Evolutionary conservation across 2,888 invertebrate genomes (phyloP), one percentile per base, ranked within the genome.

Genomic region (Octodonta nipae): DNA sequence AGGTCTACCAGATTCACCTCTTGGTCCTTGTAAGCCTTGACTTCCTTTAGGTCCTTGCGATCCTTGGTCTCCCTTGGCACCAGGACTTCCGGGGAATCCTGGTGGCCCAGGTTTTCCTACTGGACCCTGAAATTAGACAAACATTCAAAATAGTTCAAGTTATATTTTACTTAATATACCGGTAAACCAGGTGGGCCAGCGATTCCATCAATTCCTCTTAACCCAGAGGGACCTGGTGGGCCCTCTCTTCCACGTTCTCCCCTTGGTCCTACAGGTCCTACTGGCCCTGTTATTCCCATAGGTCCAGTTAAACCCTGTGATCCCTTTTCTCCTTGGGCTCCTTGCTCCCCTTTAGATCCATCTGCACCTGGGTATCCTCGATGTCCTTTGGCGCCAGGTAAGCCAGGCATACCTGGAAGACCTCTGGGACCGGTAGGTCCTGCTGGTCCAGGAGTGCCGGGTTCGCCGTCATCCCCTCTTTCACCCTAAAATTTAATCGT

Each of bases 191-290:
- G 78, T 1, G 82, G 68, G 33, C 87, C 87, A 30, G 77, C 63
- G 15, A 76, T 71, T 4, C 87, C 87, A 54, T 87, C 85, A 35
- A 76, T 70, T 30, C 87, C 87, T 51, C 85, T 67, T 35, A 80
- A 63, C 5, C 86, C 86, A 1, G 79, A 75, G 2, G 79, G 69
- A 1, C 83, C 86, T 0, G 83, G 67, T 1, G 83, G 71, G 1
- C 87, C 87, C 62, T 87, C 86, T 20, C 86, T 67, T 1, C 87
- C 87, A 51, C 86, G 67, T 64, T 87, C 87, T 4, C 88, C 87
- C 42, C 86, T 68, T 4, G 80, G 70, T 17, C 88, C 87, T 10
- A 75, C 67, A 13, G 80, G 77, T 14, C 87, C 87, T 52, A 73
- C 59, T 13, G 75, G 73, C 4, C 87, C 83, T n/a, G 69, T 50